phyloP scores from a whole-genome alignment of 2,797 vertebrate species.

The Chanos chanos region DNA sequence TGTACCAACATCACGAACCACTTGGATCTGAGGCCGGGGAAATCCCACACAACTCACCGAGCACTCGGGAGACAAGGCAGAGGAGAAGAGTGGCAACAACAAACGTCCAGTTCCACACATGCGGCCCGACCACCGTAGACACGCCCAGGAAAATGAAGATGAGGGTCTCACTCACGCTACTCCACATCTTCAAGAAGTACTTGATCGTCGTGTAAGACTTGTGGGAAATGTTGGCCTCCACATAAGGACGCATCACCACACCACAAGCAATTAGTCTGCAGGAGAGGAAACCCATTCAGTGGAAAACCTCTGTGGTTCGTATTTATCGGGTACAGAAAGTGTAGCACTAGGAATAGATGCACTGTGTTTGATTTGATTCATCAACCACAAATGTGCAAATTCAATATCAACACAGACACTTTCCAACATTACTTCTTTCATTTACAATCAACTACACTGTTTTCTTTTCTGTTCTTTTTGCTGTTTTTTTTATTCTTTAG shows the following conservation, averaged over 20 bases:
- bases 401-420: neutral
- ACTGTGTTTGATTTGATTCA: too few species aligned
- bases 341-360: too few species aligned
- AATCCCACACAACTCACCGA: constrained; percentile 87
- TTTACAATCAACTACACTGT: too few species aligned
- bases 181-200: constrained; percentile 90
- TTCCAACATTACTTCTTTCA: too few species aligned
- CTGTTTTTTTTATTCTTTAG: too few species aligned
- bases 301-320: too few species aligned
- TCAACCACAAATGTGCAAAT: neutral
- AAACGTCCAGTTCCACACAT: constrained; percentile 83
- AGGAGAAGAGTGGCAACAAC: constrained; percentile 78
- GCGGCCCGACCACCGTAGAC: constrained; percentile 79
- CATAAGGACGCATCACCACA: constrained; percentile 81
- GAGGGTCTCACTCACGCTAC: constrained; percentile 84
- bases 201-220: constrained; percentile 89
- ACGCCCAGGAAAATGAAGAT: constrained; percentile 87
- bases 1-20: too few species aligned
- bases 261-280: constrained; percentile 79
- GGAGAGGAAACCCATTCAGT: neutral
- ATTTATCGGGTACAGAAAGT: too few species aligned
- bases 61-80: constrained; percentile 79
- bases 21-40: too few species aligned
- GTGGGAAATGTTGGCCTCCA: constrained; percentile 88
- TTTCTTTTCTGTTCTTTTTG: too few species aligned